A percentile compares a stretch with the other conserved stretches of the same genome.
phyloP scores from a whole-genome alignment of 1,140 invertebrate genomes.

The Onthophagus taurus region DNA sequence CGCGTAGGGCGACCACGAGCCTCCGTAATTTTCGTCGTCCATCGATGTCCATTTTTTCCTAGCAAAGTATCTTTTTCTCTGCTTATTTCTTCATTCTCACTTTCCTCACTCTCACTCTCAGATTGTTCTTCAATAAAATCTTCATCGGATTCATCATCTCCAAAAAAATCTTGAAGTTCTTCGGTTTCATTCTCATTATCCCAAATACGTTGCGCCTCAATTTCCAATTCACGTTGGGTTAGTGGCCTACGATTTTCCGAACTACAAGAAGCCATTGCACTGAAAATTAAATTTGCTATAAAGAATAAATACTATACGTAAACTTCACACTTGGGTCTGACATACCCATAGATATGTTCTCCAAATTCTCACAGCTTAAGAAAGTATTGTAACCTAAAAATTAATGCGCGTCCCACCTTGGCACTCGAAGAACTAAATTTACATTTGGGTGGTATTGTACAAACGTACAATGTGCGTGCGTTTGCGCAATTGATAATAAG shows the following conservation, averaged over 20 bases:
- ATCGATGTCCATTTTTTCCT: constrained; percentile 9
- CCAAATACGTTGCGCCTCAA: constrained; percentile 3
- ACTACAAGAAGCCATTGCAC: constrained; percentile 7
- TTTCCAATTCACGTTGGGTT: constrained; percentile 4
- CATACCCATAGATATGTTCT: too few species aligned
- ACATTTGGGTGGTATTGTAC: too few species aligned
- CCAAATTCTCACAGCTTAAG: too few species aligned
- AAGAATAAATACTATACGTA: neutral
- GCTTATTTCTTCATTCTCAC: constrained; percentile 9
- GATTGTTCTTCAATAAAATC: constrained; percentile 12
- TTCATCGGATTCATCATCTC: constrained; percentile 6
- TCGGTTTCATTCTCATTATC: constrained; percentile 8
- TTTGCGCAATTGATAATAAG: too few species aligned
- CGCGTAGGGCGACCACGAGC: constrained; percentile 2
- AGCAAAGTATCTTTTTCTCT: neutral
- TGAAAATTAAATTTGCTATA: neutral
- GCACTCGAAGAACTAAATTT: too few species aligned
- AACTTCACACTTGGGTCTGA: constrained; percentile 11
- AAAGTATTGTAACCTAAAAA: too few species aligned
- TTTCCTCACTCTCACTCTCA: constrained; percentile 11
- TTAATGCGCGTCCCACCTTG: too few species aligned
- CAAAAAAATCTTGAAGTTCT: constrained; percentile 4
- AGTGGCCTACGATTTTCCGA: constrained; percentile 2
- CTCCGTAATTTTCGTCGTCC: constrained; percentile 2
- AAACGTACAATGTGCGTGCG: too few species aligned